Conservation (phyloP, 2,888 invertebrate genomes). For the Catocala fraxini region DNA sequence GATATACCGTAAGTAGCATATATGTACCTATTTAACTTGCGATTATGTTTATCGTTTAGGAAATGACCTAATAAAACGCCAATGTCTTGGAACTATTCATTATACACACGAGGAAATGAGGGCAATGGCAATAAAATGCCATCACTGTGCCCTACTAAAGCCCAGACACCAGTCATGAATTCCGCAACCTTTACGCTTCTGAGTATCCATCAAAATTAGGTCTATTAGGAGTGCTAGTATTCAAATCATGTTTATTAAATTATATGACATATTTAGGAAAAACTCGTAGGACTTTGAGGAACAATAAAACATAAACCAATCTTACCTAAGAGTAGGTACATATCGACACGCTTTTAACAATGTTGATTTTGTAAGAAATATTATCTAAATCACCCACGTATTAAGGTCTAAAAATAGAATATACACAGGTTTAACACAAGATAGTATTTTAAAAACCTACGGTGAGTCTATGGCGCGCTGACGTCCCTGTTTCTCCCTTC, state of each 20-base stretch:
- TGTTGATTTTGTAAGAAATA: too few species aligned
- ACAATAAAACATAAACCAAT: neutral
- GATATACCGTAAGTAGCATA: slow-evolving; percentile 11
- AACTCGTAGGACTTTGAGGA: slow-evolving; percentile 11
- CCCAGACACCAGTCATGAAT: slow-evolving; percentile 43
- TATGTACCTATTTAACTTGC: slow-evolving; percentile 21
- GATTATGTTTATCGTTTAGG: slow-evolving; percentile 24
- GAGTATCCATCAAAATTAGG: slow-evolving; percentile 33
- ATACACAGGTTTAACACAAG: too few species aligned
- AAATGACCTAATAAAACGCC: slow-evolving; percentile 50
- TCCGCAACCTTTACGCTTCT: slow-evolving; percentile 34
- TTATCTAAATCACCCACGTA: too few species aligned
- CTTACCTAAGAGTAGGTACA: too few species aligned
- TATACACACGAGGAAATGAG: slow-evolving; percentile 54
- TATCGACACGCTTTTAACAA: too few species aligned
- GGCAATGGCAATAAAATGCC: slow-evolving; percentile 56
- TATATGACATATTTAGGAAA: slow-evolving; percentile 15
- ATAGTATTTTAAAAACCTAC: neutral
- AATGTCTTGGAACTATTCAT: slow-evolving; percentile 51
- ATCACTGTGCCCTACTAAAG: slow-evolving; percentile 44
- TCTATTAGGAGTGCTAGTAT: slow-evolving; percentile 17
- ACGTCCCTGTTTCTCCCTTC: neutral
- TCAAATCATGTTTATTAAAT: slow-evolving; percentile 27
- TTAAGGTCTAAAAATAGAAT: too few species aligned
- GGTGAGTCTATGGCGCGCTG: neutral